Evolutionary conservation across 2,888 invertebrate genomes (phyloP), one percentile per base, ranked within the genome.

Genomic region (Mylabris sibirica): DNA sequence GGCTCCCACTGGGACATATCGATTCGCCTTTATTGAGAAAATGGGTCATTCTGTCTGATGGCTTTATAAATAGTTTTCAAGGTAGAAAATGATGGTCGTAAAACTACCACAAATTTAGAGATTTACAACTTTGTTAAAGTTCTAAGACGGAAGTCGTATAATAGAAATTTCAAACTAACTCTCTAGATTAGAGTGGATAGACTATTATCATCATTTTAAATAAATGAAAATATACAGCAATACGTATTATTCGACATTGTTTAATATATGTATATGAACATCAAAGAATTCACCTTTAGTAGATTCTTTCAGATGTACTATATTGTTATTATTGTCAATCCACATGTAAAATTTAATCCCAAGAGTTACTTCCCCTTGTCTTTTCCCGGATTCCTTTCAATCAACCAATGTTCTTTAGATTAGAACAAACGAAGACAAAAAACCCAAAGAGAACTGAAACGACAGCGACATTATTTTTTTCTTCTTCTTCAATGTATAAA

Each of bases 271-370:
- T n/a, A n/a, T n/a, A 81, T 77, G 73, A 77, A 84, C 82, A 84
- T 84, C 84, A 84, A 83, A 84, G 83, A 78, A 75, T 71, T 72
- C 74, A 72, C 75, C 76, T 69, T 69, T 74, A 71, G 76, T 80
- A 80, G 82, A 82, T 83, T 83, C 80, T 82, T 80, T 79, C 79
- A 78, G 78, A 80, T 81, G 81, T 80, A n/a, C n/a, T n/a, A 82
- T 83, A 84, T 84, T 84, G 84, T 84, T 84, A 84, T 84, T 84
- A 83, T 81, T 83, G 83, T 83, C 84, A 84, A 84, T 84, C 83
- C 84, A 82, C 83, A 84, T 84, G 84, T 84, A 82, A 84, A 85
- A 85, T 84, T 83, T 84, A 84, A 84, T 84, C 84, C 83, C 83
- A 80, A 76, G 82, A 81, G 82, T 78, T 77, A 76, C 73, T 61